Evolutionary conservation across 2,113 vertebrate genomes (phyloP).

Genomic region (Callopanchax toddi): DNA sequence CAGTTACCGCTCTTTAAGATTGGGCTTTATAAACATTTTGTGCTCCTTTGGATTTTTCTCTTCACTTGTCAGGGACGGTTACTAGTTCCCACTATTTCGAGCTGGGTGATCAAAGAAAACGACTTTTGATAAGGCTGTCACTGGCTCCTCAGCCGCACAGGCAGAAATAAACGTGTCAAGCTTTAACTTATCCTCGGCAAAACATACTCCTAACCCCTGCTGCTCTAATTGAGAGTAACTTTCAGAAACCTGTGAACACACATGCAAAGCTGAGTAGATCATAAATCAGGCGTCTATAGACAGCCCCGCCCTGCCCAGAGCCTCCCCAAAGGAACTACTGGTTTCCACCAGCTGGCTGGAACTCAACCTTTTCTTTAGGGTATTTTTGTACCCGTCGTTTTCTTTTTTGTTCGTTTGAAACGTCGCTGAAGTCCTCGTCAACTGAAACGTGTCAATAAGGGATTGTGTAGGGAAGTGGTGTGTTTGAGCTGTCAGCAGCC

Average conservation of each 20-base stretch:
- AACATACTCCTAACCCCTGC: constrained; percentile 66
- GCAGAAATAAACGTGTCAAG: constrained; percentile 74
- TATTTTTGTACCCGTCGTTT: constrained; percentile 40
- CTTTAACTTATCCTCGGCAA: constrained; percentile 73
- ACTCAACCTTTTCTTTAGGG: constrained; percentile 48
- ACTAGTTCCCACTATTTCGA: constrained; percentile 71
- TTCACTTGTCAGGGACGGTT: constrained; percentile 72
- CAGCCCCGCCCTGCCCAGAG: constrained; percentile 33
- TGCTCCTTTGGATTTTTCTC: constrained; percentile 59
- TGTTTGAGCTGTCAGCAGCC: constrained; percentile 64
- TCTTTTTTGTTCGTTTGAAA: constrained; percentile 23
- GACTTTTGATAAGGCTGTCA: constrained; percentile 77
- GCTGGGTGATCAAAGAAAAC: constrained; percentile 76
- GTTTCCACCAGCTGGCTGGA: constrained; percentile 57
- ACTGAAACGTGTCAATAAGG: constrained; percentile 59
- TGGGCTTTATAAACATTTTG: constrained; percentile 71
- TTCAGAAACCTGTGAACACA: constrained; percentile 72
- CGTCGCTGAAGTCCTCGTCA: constrained; percentile 50
- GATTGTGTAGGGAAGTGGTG: constrained; percentile 51
- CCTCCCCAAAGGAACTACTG: constrained; percentile 50
- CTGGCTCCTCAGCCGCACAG: constrained; percentile 67
- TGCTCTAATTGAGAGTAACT: constrained; percentile 77
- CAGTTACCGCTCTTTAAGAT: constrained; percentile 53
- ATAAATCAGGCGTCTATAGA: constrained; percentile 68
- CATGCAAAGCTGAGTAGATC: constrained; percentile 64